These are phyloP conservation scores for Drosophila pandora DNA, from an alignment of 1,140 invertebrate genomes.

Conservation along the genomic window DNA sequence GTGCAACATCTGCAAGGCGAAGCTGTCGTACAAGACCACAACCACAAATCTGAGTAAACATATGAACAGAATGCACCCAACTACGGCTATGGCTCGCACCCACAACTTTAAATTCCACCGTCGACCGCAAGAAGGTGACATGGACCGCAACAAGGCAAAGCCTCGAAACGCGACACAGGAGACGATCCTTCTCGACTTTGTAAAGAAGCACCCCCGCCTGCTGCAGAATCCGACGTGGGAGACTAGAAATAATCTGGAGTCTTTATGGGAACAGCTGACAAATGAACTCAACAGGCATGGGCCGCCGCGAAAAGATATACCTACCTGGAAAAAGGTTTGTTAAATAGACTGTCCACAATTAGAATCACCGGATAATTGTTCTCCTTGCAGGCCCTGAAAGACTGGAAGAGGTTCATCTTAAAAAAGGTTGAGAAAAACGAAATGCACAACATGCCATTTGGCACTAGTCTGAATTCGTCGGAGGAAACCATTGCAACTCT, in stretches of 20 bases:
- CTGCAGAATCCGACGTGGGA: slow-evolving; percentile 69
- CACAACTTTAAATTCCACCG: slow-evolving; percentile 52
- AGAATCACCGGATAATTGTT: no score
- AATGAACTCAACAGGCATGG: slow-evolving; percentile 50
- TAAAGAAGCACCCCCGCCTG: slow-evolving; percentile 59
- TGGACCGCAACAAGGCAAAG: slow-evolving; percentile 58
- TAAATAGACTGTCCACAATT: neutral
- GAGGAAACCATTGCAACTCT: slow-evolving; percentile 68
- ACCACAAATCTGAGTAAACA: slow-evolving; percentile 71
- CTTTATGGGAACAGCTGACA: slow-evolving; percentile 62
- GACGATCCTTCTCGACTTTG: slow-evolving; percentile 58
- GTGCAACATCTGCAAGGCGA: slow-evolving; percentile 71
- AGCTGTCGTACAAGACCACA: slow-evolving; percentile 68
- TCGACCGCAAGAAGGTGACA: neutral
- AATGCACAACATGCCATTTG: slow-evolving; percentile 62
- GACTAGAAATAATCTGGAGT: slow-evolving; percentile 44
- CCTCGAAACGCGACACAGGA: slow-evolving; percentile 62
- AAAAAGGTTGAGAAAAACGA: slow-evolving; percentile 73
- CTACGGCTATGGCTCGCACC: slow-evolving; percentile 26
- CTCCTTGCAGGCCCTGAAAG: slow-evolving; percentile 53
- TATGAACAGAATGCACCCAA: slow-evolving; percentile 71
- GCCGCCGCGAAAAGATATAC: slow-evolving; percentile 61
- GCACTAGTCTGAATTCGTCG: slow-evolving; percentile 55
- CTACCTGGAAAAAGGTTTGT: slow-evolving; percentile 64
- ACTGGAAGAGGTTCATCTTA: slow-evolving; percentile 71